phyloP scores from a whole-genome alignment of 2,888 invertebrate species.

The Cephus rjabovi region DNA sequence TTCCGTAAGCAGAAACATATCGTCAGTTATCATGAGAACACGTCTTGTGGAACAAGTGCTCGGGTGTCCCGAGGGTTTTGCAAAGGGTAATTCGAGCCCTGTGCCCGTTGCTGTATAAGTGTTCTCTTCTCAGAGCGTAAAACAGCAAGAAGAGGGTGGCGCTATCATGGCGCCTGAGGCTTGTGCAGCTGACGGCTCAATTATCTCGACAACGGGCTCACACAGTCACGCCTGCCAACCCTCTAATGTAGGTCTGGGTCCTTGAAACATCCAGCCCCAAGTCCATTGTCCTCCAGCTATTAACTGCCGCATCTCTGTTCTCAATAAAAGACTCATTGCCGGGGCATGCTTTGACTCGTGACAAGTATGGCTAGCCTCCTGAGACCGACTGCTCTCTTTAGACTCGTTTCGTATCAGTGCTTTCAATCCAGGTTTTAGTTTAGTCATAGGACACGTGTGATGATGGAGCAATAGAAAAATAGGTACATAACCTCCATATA shows the following conservation, averaged over 20 bases:
- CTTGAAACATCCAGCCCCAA: conserved; percentile 52
- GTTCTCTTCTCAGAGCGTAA: conserved; percentile 28
- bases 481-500: neutral
- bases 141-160: conserved; percentile 20
- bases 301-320: conserved; percentile 47
- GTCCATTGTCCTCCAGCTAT: conserved; percentile 57
- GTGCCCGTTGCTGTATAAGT: conserved; percentile 34
- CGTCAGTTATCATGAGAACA: conserved; percentile 20
- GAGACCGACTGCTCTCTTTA: neutral
- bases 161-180: conserved; percentile 54
- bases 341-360: conserved; percentile 56
- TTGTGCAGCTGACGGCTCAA: conserved; percentile 66
- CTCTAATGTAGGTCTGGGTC: conserved; percentile 28
- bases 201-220: conserved; percentile 59
- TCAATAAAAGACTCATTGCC: conserved; percentile 49
- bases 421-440: neutral
- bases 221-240: conserved; percentile 57
- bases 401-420: neutral
- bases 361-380: conserved; percentile 25
- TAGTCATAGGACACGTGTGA: neutral
- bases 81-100: conserved; percentile 34
- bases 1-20: neutral
- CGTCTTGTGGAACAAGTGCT: conserved; percentile 7
- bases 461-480: neutral
- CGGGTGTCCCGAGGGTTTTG: conserved; percentile 3